Conservation (phyloP, 2,888 invertebrate genomes). For the Cerceris rybyensis region DNA sequence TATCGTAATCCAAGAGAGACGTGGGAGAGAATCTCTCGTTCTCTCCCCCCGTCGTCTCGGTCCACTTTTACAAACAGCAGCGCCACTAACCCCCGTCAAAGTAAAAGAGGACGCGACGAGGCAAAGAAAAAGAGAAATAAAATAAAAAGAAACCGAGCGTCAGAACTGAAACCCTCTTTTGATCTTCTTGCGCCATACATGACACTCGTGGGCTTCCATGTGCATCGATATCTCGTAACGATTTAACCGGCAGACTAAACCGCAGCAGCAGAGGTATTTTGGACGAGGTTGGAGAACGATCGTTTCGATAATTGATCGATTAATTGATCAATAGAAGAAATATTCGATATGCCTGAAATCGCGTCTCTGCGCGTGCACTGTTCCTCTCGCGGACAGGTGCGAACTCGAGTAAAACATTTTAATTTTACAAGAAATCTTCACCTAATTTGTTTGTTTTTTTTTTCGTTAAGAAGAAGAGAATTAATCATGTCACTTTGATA, state of each 20-base stretch:
- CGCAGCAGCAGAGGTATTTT: slow-evolving; percentile 82
- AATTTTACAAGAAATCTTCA: slow-evolving; percentile 10
- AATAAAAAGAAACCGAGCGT: slow-evolving; percentile 10
- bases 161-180: slow-evolving; percentile 67
- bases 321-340: slow-evolving; percentile 17
- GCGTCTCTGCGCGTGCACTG: slow-evolving; percentile 47
- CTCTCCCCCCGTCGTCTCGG: slow-evolving; percentile 44
- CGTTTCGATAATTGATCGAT: slow-evolving; percentile 42
- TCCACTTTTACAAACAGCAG: slow-evolving; percentile 47
- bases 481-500: too few relatives aligned
- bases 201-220: slow-evolving; percentile 46
- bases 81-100: slow-evolving; percentile 12
- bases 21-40: slow-evolving; percentile 31
- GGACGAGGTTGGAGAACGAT: slow-evolving; percentile 77
- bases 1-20: slow-evolving; percentile 39
- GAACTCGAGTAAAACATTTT: slow-evolving; percentile 31
- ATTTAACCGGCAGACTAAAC: slow-evolving; percentile 78
- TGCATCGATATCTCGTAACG: slow-evolving; percentile 49
- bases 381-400: slow-evolving; percentile 28
- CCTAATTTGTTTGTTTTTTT: too few relatives aligned
- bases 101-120: background rate
- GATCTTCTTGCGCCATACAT: slow-evolving; percentile 71
- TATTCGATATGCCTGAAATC: background rate
- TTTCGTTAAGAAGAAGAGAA: background rate
- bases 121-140: slow-evolving; percentile 21